Evolutionary conservation across 1,140 invertebrate species (phyloP), one percentile per base, ranked within the genome.

Genomic region (Oreohelix idahoensis): DNA sequence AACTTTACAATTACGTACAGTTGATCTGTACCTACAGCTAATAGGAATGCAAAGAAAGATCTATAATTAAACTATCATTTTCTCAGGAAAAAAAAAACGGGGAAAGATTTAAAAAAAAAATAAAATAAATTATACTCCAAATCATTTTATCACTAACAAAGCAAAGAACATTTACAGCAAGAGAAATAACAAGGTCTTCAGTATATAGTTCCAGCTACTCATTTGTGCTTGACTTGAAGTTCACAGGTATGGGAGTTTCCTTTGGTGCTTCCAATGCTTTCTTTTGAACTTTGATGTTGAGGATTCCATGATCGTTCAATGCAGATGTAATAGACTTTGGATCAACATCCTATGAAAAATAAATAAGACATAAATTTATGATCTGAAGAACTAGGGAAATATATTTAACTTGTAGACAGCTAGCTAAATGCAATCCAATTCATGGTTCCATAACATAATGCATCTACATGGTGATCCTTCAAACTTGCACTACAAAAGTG

Each of bases 221-320:
- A 42, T 42, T 42, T 39, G 23, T 10, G 2, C 42, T 5, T 73
- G 5, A 76, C 26, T 51, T 51, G 42, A 76, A 76, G 20, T 39
- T 35, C 13, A 76, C 74, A 35, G 74, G 74, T 26, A 76, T 76
- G 42, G 74, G 42, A 0, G 45, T 76, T 76, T 76, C 74, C 45
- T 76, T 76, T 76, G 74, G 74, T 35, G 51, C 42, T 23, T 53
- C 74, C n/a, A 66, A 13, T 2, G 63, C 29, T 35, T 51, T 51
- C 32, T 76, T 76, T 35, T 76, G 74, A 35, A 76, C 45, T 51
- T 51, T 76, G 74, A 76, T 76, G 45, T 49, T 76, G 13, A 76
- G 45, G 17, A 76, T 51, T n/a, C 74, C 74, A 51, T 76, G 74
- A 5, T 39, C 74, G 17, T 2, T 76, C 74, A 76, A 11, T 76